phyloP scores from a whole-genome alignment of 2,113 vertebrate species.

The Thunnus maccoyii region DNA sequence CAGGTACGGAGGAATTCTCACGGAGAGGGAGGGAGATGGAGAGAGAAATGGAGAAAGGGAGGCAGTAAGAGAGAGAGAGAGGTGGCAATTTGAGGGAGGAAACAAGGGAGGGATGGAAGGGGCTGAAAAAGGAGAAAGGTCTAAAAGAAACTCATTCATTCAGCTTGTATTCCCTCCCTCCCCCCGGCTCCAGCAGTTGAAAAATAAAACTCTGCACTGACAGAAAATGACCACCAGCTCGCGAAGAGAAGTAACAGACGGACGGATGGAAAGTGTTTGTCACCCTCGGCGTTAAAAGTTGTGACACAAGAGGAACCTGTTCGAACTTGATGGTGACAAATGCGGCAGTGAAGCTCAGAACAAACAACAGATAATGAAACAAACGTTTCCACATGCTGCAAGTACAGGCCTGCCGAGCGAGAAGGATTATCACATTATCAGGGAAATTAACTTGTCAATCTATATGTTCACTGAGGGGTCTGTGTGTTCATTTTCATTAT shows the following conservation, averaged over 20 bases:
- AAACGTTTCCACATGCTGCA: conserved; percentile 17
- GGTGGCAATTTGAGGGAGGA: conserved; percentile 83
- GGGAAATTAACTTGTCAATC: conserved; percentile 31
- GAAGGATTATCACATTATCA: conserved; percentile 35
- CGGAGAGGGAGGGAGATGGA: conserved; percentile 47
- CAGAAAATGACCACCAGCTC: conserved; percentile 49
- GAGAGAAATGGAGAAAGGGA: conserved; percentile 30
- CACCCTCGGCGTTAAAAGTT: conserved; percentile 7
- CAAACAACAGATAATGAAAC: conserved; percentile 21
- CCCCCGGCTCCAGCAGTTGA: conserved; percentile 65
- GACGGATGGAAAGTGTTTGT: not conserved
- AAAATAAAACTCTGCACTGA: conserved; percentile 69
- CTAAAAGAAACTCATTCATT: conserved; percentile 85
- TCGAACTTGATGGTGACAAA: conserved; percentile 57
- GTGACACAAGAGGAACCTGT: conserved; percentile 41
- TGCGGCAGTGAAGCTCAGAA: not conserved
- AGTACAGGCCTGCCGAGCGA: conserved; percentile 42
- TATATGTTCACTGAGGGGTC: not conserved
- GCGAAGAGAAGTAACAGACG: not conserved
- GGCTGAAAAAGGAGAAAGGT: conserved; percentile 46
- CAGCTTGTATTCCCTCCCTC: conserved; percentile 69
- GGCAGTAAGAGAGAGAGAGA: conserved; percentile 56
- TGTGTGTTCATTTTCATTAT: not conserved
- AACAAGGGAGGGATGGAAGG: conserved; percentile 77
- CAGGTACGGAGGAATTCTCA: conserved; percentile 82